These are phyloP conservation scores for Holacanthus passer DNA, from an alignment of 2,113 vertebrate species.

Conservation along the genomic window DNA sequence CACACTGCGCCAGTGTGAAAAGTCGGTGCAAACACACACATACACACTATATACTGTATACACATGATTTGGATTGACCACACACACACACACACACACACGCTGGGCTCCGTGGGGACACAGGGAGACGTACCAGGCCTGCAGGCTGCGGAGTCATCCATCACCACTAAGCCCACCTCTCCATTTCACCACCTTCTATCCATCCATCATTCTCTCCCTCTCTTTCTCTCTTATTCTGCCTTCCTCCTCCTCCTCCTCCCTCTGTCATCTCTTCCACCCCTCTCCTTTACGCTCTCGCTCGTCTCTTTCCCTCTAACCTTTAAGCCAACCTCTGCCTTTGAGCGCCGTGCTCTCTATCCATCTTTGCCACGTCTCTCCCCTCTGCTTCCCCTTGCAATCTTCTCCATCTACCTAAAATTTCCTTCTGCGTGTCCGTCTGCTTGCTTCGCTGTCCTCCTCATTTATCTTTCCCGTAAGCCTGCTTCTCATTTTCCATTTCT, in stretches of 20 bases:
- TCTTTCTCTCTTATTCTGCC: constrained; percentile 27
- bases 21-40: not conserved
- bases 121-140: constrained; percentile 41
- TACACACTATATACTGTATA: constrained; percentile 2
- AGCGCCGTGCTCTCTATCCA: constrained; percentile 48
- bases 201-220: constrained; percentile 72
- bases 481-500: constrained; percentile 47
- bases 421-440: constrained; percentile 37
- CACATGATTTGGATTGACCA: constrained; percentile 23
- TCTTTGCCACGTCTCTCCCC: constrained; percentile 50
- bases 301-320: constrained; percentile 65
- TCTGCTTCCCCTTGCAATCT: constrained; percentile 51
- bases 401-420: constrained; percentile 62
- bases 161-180: constrained; percentile 74
- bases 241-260: constrained; percentile 12
- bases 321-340: constrained; percentile 70
- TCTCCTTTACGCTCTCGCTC: constrained; percentile 47
- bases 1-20: not conserved
- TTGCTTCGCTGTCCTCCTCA: constrained; percentile 61
- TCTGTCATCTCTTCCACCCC: constrained; percentile 55
- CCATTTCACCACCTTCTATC: constrained; percentile 61
- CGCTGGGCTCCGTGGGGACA: constrained; percentile 19
- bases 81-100: constrained; percentile 32
- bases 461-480: constrained; percentile 57
- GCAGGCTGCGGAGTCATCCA: constrained; percentile 63